A percentile compares a stretch with the other conserved stretches of the same genome.
Evolutionary conservation across 1,140 invertebrate species (phyloP).

Genomic region (Caligus rogercresseyi): DNA sequence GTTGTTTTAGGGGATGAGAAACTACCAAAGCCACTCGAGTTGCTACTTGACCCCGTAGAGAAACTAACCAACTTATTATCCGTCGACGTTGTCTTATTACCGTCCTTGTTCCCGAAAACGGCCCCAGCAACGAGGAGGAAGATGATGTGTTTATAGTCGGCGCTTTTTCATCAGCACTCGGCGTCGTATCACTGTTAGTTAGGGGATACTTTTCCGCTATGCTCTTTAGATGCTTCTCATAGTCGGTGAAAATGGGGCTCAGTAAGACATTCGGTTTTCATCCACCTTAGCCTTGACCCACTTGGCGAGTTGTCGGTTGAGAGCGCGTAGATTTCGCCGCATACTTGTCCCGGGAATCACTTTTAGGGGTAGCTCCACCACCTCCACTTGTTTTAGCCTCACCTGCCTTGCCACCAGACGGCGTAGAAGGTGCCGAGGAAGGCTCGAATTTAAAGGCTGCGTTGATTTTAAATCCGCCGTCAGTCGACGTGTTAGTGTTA

Average conservation of each 20-base stretch:
- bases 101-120: slow-evolving; percentile 18
- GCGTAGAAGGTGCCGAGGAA: too few species aligned
- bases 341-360: slow-evolving; percentile 32
- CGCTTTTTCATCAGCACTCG: too few species aligned
- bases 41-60: not conserved
- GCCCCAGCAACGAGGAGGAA: slow-evolving; percentile 12
- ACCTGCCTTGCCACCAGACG: not conserved
- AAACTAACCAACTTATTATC: too few species aligned
- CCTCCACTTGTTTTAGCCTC: slow-evolving; percentile 23
- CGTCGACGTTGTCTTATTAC: not conserved
- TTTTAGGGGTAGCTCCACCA: not conserved
- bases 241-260: slow-evolving; percentile 71
- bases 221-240: slow-evolving; percentile 42
- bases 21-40: not conserved
- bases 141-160: too few species aligned
- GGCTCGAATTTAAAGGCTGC: too few species aligned
- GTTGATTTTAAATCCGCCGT: not conserved
- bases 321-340: slow-evolving; percentile 48
- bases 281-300: slow-evolving; percentile 74
- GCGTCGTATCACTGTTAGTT: too few species aligned
- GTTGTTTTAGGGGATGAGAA: too few species aligned
- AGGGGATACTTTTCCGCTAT: slow-evolving; percentile 26
- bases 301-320: slow-evolving; percentile 62
- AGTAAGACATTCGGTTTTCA: slow-evolving; percentile 62
- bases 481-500: too few species aligned